Base-by-base conservation (phyloP, 2,888 invertebrate species). In the Himalopsyche japonica region DNA sequence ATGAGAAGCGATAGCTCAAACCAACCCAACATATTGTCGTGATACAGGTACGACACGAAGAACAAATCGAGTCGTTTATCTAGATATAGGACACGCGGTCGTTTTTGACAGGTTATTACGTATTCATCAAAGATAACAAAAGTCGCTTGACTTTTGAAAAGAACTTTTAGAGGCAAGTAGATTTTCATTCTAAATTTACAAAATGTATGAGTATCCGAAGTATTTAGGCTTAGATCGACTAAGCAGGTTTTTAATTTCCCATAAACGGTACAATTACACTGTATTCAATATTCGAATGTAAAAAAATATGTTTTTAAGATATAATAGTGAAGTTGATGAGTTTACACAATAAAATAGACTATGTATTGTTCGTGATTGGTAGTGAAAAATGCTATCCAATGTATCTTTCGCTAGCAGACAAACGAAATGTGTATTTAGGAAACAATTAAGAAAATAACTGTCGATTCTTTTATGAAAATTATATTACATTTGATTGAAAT, bases 41-140 rank as follows among this genome's bases (percentile, higher is more conserved):
- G 30, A 27, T 27, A 70, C 15, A 70, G 70, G 70, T 70, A 70
- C 43, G 15, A 15, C n/a, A 70, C 27, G 2, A 20, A 4, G 24
- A 64, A 70, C 27, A 70, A 70, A 70, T 70, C 70, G 70, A 70
- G 30, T 70, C 15, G 24, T 70, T 4, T 43, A 30, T 27, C 15
- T 30, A 70, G 12, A 15, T 70, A 70, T 70, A 27, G 15, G 70
- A 15, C 70, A 5, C 27, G 70, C 70, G 70, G 70, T 70, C 30
- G 27, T 30, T 70, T 70, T 27, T 77, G 77, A 43, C 77, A 43
- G 77, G 77, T 77, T 77, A 77, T 77, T 77, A 77, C 24, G 34
- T 77, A 37, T 77, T 77, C 77, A 77, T 77, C 77, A 77, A 77
- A 77, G 77, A 34, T 34, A 34, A 24, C 34, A 77, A 77, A 77